Conservation (phyloP, 2,797 vertebrate species). For the Scolopax bukidnonensis region DNA sequence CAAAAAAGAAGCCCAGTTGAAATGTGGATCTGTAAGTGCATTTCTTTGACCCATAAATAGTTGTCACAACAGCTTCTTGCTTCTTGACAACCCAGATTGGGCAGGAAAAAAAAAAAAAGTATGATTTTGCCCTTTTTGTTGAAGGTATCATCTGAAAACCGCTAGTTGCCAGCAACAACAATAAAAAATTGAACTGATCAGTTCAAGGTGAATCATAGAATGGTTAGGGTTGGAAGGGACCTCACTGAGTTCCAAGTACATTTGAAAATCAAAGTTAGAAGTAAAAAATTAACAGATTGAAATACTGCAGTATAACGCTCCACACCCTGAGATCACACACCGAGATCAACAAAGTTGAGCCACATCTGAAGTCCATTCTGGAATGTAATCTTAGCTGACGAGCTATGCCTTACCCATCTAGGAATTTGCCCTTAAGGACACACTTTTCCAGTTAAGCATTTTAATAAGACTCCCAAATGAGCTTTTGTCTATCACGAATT, state of each 20-base stretch:
- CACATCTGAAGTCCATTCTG: constrained; percentile 39
- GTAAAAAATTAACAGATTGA: background rate
- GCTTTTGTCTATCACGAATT: background rate
- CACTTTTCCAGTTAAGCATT: constrained; percentile 13
- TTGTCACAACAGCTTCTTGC: background rate
- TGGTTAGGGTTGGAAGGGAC: no score
- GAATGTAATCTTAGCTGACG: background rate
- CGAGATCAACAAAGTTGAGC: background rate
- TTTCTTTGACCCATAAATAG: background rate
- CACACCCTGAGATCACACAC: constrained; percentile 36
- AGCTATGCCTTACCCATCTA: background rate
- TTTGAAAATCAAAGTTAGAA: background rate
- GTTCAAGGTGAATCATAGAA: background rate
- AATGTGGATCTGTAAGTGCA: background rate
- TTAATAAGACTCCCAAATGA: constrained; percentile 29
- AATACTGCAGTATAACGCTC: background rate
- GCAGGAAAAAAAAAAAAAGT: background rate
- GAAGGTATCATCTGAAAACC: background rate
- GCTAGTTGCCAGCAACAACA: background rate
- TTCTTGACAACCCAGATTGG: background rate
- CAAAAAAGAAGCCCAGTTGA: background rate
- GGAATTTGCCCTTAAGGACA: constrained; percentile 30
- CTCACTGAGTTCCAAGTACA: background rate
- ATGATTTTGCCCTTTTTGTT: background rate
- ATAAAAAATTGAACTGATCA: background rate